phyloP scores from a whole-genome alignment of 2,113 vertebrate genomes.

The Gasterosteus aculeatus region DNA sequence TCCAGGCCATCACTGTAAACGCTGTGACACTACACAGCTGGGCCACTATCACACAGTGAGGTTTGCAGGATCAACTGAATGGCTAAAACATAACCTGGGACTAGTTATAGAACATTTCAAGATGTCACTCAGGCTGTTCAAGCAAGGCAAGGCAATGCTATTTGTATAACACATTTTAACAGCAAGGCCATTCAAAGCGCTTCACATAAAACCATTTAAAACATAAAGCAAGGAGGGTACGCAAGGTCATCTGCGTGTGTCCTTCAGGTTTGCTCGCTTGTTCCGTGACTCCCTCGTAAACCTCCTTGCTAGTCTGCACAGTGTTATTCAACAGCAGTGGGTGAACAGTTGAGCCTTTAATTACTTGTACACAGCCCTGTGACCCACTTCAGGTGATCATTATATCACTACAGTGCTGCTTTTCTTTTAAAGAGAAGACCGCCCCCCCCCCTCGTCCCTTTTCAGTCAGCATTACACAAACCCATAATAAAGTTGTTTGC shows the following conservation, averaged over 20 bases:
- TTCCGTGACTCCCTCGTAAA: slow-evolving; percentile 8
- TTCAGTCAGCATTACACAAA: slow-evolving; percentile 44
- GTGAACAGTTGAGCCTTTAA: slow-evolving; percentile 64
- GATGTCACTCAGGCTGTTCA: slow-evolving; percentile 39
- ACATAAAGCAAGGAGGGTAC: neutral
- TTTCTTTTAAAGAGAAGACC: slow-evolving; percentile 3
- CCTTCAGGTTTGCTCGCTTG: slow-evolving; percentile 30
- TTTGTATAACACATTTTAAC: no score
- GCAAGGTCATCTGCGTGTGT: slow-evolving; percentile 25
- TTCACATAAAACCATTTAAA: no score
- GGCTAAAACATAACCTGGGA: slow-evolving; percentile 25
- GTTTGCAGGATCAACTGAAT: slow-evolving; percentile 11
- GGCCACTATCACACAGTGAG: slow-evolving; percentile 9
- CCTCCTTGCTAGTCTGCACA: slow-evolving; percentile 17
- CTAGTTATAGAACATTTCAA: slow-evolving; percentile 27
- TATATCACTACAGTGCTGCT: slow-evolving; percentile 21
- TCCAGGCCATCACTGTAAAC: neutral
- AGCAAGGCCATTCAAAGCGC: no score
- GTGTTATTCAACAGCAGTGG: slow-evolving; percentile 35
- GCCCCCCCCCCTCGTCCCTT: slow-evolving; percentile 26
- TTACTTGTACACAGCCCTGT: slow-evolving; percentile 56
- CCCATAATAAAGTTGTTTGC: slow-evolving; percentile 62
- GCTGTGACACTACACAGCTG: neutral
- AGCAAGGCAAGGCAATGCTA: neutral
- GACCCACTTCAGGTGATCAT: slow-evolving; percentile 31